Evolutionary conservation across 2,888 invertebrate species (phyloP).

Genomic region (Drosophila recens): DNA sequence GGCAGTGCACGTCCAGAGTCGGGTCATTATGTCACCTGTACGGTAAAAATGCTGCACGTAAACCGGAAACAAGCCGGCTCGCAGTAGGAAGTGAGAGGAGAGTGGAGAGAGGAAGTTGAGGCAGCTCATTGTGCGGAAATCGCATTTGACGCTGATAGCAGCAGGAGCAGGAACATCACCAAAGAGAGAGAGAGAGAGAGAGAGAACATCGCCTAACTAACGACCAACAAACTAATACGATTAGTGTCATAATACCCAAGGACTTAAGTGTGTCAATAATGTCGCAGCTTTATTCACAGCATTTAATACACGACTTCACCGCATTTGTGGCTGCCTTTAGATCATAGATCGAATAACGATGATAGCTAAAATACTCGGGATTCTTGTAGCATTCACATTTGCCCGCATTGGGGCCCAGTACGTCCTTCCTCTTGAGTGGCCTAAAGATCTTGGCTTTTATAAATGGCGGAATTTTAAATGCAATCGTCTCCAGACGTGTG

Average conservation of each 20-base stretch:
- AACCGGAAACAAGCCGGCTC: conserved; percentile 66
- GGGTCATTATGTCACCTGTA: conserved; percentile 78
- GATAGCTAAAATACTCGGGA: conserved; percentile 50
- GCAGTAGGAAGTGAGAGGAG: not conserved
- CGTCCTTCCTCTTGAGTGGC: conserved; percentile 16
- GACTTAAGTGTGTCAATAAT: conserved; percentile 53
- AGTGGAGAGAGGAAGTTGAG: conserved; percentile 1
- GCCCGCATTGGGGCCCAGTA: conserved; percentile 49
- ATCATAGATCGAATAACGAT: conserved; percentile 43
- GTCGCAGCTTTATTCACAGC: conserved; percentile 34
- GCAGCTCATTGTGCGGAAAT: conserved; percentile 73
- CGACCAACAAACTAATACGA: conserved; percentile 76
- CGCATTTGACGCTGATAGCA: conserved; percentile 73
- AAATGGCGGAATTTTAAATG: conserved; percentile 43
- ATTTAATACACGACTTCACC: conserved; percentile 9
- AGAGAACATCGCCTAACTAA: conserved; percentile 62
- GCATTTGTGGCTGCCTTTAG: conserved; percentile 21
- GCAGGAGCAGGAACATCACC: not conserved
- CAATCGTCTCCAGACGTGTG: not conserved
- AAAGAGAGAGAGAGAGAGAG: not conserved
- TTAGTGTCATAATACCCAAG: conserved; percentile 76
- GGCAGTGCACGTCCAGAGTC: conserved; percentile 50
- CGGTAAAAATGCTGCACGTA: conserved; percentile 76
- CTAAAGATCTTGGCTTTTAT: conserved; percentile 27
- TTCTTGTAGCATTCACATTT: conserved; percentile 57